Conservation (phyloP, 2,888 invertebrate genomes). For the Leucania comma region DNA sequence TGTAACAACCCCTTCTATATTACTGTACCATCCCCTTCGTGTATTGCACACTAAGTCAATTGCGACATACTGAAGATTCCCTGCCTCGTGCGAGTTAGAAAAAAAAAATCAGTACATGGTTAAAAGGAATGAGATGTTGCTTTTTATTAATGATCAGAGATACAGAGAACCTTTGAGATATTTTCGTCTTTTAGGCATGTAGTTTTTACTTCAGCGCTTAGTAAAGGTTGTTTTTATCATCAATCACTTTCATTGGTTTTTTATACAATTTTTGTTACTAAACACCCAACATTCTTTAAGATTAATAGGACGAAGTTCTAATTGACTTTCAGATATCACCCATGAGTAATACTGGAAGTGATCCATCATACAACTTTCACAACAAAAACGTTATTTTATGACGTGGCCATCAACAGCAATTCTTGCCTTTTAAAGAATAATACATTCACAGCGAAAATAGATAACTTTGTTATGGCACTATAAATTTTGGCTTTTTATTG, state of each 20-base stretch:
- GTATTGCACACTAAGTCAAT: slow-evolving; percentile 51
- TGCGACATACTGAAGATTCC: slow-evolving; percentile 46
- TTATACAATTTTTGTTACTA: slow-evolving; percentile 7
- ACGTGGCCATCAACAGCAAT: slow-evolving; percentile 51
- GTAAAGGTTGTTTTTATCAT: slow-evolving; percentile 6
- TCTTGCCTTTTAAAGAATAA: slow-evolving; percentile 60
- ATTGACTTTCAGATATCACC: slow-evolving; percentile 43
- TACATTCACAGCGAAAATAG: slow-evolving; percentile 63
- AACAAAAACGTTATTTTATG: slow-evolving; percentile 63
- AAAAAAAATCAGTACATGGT: slow-evolving; percentile 52
- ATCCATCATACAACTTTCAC: slow-evolving; percentile 68
- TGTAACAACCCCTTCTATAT: slow-evolving; percentile 61
- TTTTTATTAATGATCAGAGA: slow-evolving; percentile 25
- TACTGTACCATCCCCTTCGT: slow-evolving; percentile 21
- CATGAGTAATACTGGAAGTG: slow-evolving; percentile 33
- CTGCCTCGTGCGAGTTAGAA: slow-evolving; percentile 23
- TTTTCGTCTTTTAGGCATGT: slow-evolving; percentile 6
- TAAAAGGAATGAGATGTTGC: slow-evolving; percentile 14
- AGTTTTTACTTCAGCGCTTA: slow-evolving; percentile 11
- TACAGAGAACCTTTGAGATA: background rate
- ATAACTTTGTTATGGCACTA: slow-evolving; percentile 65
- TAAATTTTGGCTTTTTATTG: slow-evolving; percentile 67
- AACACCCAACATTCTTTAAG: slow-evolving; percentile 42
- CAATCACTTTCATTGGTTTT: slow-evolving; percentile 23
- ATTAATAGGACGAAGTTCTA: slow-evolving; percentile 41